Percentiles rank a stretch among this genome's conserved stretches.
Conservation (phyloP, 2,113 vertebrate genomes). For the Scolopax mira region DNA sequence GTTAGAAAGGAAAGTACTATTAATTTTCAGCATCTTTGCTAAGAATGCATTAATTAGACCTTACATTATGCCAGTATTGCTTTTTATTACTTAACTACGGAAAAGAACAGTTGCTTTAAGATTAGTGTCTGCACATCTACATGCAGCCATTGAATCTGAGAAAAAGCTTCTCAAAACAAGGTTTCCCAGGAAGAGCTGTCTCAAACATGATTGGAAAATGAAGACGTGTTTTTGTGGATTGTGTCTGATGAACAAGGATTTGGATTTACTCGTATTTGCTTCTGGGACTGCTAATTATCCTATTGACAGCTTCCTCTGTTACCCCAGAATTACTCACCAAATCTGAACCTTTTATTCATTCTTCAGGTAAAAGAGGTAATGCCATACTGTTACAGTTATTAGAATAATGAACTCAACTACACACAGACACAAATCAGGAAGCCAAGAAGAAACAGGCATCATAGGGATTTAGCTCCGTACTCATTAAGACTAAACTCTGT, state of each 20-base stretch:
- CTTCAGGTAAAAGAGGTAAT: neutral
- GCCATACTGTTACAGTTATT: neutral
- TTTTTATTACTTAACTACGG: neutral
- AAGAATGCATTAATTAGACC: conserved; percentile 36
- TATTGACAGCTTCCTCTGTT: neutral
- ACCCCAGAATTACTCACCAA: neutral
- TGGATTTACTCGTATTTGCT: neutral
- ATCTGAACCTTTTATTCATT: neutral
- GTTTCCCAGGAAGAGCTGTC: neutral
- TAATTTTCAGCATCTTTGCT: conserved; percentile 6
- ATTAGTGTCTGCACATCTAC: neutral
- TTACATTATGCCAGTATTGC: neutral
- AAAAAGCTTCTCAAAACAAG: neutral
- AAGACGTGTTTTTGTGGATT: neutral
- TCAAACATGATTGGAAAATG: neutral
- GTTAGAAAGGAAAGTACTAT: conserved; percentile 14
- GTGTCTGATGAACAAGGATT: neutral
- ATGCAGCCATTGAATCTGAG: neutral
- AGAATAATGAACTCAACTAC: neutral
- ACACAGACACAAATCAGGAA: neutral
- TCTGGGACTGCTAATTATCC: neutral
- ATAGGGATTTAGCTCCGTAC: neutral
- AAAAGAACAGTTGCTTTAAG: neutral
- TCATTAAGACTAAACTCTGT: neutral
- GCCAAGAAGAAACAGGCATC: neutral